A percentile compares a stretch with the other conserved stretches of the same genome.
Conservation (phyloP, 2,888 invertebrate genomes). For the Lobophora halterata region DNA sequence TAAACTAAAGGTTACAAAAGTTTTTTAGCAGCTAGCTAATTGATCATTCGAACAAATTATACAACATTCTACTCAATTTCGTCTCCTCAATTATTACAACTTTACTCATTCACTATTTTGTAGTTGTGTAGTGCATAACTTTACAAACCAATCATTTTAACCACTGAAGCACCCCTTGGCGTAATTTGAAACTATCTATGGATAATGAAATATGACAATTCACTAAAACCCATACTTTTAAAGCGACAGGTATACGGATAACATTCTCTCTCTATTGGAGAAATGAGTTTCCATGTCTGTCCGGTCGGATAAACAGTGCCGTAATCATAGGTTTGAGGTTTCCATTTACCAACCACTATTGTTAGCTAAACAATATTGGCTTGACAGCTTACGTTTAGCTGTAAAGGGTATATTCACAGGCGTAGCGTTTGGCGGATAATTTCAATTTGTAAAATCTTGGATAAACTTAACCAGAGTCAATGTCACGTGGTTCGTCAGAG, state of each 20-base stretch:
- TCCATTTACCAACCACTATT: slow-evolving; percentile 11
- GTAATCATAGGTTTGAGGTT: slow-evolving; percentile 9
- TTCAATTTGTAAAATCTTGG: neutral
- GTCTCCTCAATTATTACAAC: too few species aligned
- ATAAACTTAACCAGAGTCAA: too few species aligned
- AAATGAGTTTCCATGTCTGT: slow-evolving; percentile 6
- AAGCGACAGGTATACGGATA: too few species aligned
- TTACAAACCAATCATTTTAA: too few species aligned
- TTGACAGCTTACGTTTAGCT: slow-evolving; percentile 2
- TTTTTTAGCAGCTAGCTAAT: slow-evolving; percentile 19
- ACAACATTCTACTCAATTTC: slow-evolving; percentile 32
- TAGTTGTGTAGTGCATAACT: too few species aligned
- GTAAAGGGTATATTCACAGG: neutral
- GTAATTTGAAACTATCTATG: too few species aligned
- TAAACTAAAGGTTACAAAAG: slow-evolving; percentile 9
- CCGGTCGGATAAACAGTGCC: slow-evolving; percentile 7
- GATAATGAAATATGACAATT: too few species aligned
- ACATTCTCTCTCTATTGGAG: too few species aligned
- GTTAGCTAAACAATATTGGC: slow-evolving; percentile 15
- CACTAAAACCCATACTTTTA: too few species aligned
- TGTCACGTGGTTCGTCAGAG: too few species aligned
- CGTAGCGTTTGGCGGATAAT: neutral
- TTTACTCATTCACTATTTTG: neutral
- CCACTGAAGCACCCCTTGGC: too few species aligned
- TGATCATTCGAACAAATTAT: slow-evolving; percentile 26